Evolutionary conservation across 2,113 vertebrate genomes (phyloP).

Genomic region (Xenus cinereus): DNA sequence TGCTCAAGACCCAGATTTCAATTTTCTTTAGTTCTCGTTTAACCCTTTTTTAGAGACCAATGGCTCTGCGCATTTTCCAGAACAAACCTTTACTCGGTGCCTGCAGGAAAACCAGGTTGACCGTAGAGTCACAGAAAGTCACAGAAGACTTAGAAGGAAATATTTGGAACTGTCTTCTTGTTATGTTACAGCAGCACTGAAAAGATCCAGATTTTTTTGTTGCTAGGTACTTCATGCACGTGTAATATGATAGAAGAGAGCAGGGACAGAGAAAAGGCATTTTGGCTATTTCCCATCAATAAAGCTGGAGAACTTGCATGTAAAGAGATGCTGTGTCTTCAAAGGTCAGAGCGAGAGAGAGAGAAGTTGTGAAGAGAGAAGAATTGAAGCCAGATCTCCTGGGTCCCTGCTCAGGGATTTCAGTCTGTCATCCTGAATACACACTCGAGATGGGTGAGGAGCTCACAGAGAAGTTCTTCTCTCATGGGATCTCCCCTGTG

Average conservation of each 20-base stretch:
- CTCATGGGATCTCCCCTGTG: fast-evolving
- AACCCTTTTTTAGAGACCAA: not conserved
- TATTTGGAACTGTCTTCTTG: not conserved
- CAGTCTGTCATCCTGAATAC: not conserved
- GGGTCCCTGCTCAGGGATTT: not conserved
- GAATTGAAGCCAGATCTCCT: not conserved
- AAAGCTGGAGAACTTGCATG: not conserved
- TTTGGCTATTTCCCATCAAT: not conserved
- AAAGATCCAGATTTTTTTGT: not conserved
- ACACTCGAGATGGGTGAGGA: not conserved
- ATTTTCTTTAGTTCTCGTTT: not conserved
- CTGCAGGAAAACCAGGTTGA: not conserved
- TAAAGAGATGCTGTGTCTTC: fast-evolving
- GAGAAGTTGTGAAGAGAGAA: not conserved
- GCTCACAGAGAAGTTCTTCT: not conserved
- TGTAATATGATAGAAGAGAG: not conserved
- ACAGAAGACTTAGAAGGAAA: not conserved
- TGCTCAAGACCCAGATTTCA: not conserved
- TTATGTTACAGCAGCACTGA: not conserved
- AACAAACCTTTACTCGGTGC: not conserved
- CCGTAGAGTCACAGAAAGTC: not conserved
- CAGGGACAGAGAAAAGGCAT: not conserved
- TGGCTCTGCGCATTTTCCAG: not conserved
- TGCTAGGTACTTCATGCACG: not conserved
- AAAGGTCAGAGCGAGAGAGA: not conserved